A percentile compares a stretch with the other conserved stretches of the same genome.
Evolutionary conservation across 2,888 invertebrate species (phyloP).

Genomic region (Mesochorus sp.): DNA sequence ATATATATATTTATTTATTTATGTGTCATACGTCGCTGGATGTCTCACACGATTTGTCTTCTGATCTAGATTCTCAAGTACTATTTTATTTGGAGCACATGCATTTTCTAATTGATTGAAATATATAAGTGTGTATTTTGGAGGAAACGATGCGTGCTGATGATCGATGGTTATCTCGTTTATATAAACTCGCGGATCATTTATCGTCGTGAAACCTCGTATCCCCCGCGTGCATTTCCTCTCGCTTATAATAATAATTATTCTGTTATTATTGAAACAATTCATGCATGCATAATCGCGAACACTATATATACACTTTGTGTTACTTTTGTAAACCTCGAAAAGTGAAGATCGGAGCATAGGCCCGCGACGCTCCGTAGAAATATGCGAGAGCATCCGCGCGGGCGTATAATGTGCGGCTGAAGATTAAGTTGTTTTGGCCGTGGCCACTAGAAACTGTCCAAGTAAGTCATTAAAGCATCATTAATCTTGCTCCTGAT

Average conservation of each 20-base stretch:
- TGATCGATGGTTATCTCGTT: too few relatives aligned
- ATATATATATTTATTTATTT: too few relatives aligned
- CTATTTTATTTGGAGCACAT: too few relatives aligned
- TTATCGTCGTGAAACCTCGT: too few relatives aligned
- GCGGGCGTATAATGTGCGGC: conserved; percentile 14
- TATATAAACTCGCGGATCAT: too few relatives aligned
- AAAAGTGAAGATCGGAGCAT: conserved; percentile 1
- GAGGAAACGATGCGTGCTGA: too few relatives aligned
- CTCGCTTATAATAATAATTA: not conserved
- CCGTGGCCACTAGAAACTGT: conserved; percentile 69
- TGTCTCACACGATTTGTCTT: conserved; percentile 33
- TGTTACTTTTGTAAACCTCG: conserved; percentile 20
- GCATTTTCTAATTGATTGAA: not conserved
- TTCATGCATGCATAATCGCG: conserved; percentile 3
- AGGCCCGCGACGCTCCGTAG: too few relatives aligned
- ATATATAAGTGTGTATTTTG: not conserved
- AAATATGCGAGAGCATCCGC: not conserved
- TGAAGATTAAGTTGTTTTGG: conserved; percentile 73
- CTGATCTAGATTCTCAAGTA: conserved; percentile 38
- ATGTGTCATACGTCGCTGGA: conserved; percentile 12
- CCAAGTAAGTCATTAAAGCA: conserved; percentile 76
- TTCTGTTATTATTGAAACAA: conserved; percentile 20
- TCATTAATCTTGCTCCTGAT: conserved; percentile 76
- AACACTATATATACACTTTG: not conserved
- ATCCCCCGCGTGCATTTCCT: too few relatives aligned